phyloP scores from a whole-genome alignment of 2,888 invertebrate species.

The Cantharis rufa region DNA sequence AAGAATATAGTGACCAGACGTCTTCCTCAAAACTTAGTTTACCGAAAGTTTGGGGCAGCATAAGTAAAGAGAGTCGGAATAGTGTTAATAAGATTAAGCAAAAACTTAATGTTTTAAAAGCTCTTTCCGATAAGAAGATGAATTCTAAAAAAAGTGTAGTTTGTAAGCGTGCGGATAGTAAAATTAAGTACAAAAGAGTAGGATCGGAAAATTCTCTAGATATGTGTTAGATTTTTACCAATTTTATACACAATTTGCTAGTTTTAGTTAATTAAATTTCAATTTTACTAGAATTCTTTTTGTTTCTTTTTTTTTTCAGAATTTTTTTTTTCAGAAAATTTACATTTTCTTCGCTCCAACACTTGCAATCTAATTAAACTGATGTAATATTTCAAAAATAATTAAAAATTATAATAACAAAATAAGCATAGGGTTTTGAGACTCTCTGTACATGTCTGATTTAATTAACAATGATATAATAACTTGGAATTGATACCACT shows the following conservation, averaged over 20 bases:
- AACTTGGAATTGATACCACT: too few species aligned
- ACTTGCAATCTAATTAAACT: too few species aligned
- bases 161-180: slow-evolving; percentile 12
- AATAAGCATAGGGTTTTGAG: too few species aligned
- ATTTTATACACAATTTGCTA: neutral
- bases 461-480: too few species aligned
- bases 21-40: neutral
- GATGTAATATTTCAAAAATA: too few species aligned
- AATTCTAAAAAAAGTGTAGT: slow-evolving; percentile 12
- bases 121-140: slow-evolving; percentile 1
- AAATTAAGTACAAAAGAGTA: slow-evolving; percentile 27
- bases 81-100: slow-evolving; percentile 22
- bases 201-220: slow-evolving; percentile 19
- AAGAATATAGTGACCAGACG: neutral
- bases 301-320: too few species aligned
- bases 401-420: too few species aligned
- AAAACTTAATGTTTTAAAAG: slow-evolving; percentile 19
- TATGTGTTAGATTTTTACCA: neutral
- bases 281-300: too few species aligned
- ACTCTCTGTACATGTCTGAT: too few species aligned
- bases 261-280: neutral
- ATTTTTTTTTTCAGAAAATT: too few species aligned
- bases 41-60: neutral
- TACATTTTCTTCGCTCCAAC: neutral
- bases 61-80: slow-evolving; percentile 9